Evolutionary conservation across 1,140 invertebrate species (phyloP).

Genomic region (Tetramorium alpestre): DNA sequence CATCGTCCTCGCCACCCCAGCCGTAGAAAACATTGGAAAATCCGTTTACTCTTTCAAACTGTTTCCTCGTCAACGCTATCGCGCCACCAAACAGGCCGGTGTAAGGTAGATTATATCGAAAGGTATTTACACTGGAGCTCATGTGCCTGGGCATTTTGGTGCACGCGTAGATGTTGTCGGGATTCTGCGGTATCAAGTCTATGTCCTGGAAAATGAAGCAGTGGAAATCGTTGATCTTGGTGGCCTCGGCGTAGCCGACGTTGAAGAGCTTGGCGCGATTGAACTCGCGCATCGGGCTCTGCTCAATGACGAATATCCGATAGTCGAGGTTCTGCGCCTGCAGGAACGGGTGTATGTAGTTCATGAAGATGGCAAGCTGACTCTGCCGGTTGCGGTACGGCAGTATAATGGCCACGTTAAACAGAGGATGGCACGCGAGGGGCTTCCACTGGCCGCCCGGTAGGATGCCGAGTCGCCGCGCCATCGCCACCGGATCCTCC

Average conservation of each 20-base stretch:
- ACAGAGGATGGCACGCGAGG: constrained; percentile 89
- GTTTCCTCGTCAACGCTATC: constrained; percentile 89
- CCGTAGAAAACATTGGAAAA: constrained; percentile 97
- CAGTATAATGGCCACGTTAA: constrained; percentile 94
- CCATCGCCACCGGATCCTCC: constrained; percentile 78
- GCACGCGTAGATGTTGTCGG: constrained; percentile 96
- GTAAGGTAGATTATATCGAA: constrained; percentile 93
- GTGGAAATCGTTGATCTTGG: constrained; percentile 89
- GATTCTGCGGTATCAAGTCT: constrained; percentile 96
- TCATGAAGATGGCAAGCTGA: constrained; percentile 93
- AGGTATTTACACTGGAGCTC: constrained; percentile 96
- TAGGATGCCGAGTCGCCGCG: constrained; percentile 78
- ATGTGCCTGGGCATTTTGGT: constrained; percentile 95
- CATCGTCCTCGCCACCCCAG: constrained; percentile 96
- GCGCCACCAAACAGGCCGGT: constrained; percentile 91
- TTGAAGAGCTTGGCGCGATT: constrained; percentile 98
- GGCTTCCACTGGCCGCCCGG: constrained; percentile 91
- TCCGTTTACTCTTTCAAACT: constrained; percentile 94
- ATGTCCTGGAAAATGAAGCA: constrained; percentile 98
- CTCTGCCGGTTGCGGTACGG: constrained; percentile 94
- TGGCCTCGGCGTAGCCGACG: constrained; percentile 93
- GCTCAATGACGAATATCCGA: constrained; percentile 96
- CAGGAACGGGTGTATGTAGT: constrained; percentile 96
- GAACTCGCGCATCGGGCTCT: constrained; percentile 92
- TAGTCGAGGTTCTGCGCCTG: constrained; percentile 95